Evolutionary conservation across 2,113 vertebrate genomes (phyloP).

Genomic region (Anguilla rostrata): DNA sequence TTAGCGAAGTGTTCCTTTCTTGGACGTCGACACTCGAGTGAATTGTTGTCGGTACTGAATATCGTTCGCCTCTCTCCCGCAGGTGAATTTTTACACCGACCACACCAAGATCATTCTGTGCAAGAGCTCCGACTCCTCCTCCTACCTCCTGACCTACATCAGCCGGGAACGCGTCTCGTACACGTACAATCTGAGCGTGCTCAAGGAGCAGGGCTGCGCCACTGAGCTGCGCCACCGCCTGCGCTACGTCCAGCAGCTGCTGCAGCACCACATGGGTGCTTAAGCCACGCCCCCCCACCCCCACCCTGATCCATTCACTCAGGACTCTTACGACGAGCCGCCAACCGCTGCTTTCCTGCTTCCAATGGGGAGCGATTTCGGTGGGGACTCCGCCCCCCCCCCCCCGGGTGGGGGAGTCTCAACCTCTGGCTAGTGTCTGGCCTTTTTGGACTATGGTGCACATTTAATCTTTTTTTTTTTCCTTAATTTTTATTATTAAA

Average conservation of each 20-base stretch:
- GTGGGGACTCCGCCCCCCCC: conserved; percentile 37
- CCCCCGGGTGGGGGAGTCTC: conserved; percentile 31
- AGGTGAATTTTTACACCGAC: conserved; percentile 98
- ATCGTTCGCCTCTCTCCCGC: not conserved
- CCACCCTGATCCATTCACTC: not conserved
- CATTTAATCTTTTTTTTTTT: conserved; percentile 32
- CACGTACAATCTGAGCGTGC: conserved; percentile 84
- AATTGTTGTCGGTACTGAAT: no score
- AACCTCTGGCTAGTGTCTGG: conserved; percentile 53
- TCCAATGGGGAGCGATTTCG: conserved; percentile 33
- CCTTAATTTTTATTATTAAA: conserved; percentile 15
- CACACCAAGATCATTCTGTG: conserved; percentile 95
- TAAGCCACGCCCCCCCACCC: conserved; percentile 46
- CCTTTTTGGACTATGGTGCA: conserved; percentile 54
- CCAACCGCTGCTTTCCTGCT: conserved; percentile 47
- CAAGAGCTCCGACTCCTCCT: conserved; percentile 81
- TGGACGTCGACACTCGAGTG: no score
- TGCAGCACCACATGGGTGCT: conserved; percentile 80
- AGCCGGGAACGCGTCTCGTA: conserved; percentile 84
- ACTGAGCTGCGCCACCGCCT: conserved; percentile 83
- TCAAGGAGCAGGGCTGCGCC: conserved; percentile 85
- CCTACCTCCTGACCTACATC: conserved; percentile 92
- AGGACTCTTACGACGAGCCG: not conserved
- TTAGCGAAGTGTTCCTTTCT: no score
- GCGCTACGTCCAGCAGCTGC: conserved; percentile 83